Base-by-base conservation (phyloP, 2,113 vertebrate species). In the Pipra filicauda region DNA sequence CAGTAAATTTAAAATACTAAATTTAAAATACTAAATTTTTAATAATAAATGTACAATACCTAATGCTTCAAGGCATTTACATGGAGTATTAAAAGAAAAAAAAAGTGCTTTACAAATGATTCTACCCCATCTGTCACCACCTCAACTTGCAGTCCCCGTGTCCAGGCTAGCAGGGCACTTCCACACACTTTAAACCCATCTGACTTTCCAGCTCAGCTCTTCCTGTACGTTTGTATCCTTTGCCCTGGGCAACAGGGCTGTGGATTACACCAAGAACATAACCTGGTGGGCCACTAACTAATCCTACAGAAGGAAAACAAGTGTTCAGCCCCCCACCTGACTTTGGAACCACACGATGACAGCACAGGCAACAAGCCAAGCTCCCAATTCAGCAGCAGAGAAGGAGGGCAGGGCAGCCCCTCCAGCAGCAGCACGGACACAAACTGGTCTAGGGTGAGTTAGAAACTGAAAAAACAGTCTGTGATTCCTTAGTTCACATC, bases 141-240 rank as follows among this genome's bases (percentile, higher is more conserved):
- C 23, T n/a, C 5, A 0, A 37, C n/a, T 1, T 59, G 8, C 49
- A 62, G 11, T 37, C 6, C 22, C 10, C 0, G 0, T 2, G 11
- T 31, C 14, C 74, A 85, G 20, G 55, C 11, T 14, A 37, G 24
- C 0, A 3, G 30, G n/a, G 14, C n/a, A 26, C 6, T 54, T 31
- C 12, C 51, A 61, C 26, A 30, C 1, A 7, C 8, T 17, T 30
- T 13, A 57, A 77, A 66, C 24, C 3, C 2, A 17, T 1, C 24
- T n/a, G 16, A 16, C 8, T 41, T 49, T 49, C 17, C 61, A 85
- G 22, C 19, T 81, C 46, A 66, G 48, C 35, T 28, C 67, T 15
- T 17, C 33, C 58, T 73, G 31, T 24, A 3, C 0, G 3, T 31
- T 48, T 51, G 41, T 4, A 2, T 15, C 20, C 39, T 52, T 31